phyloP scores from a whole-genome alignment of 64 coral and sea anemone species.

The Stylophora pistillata region DNA sequence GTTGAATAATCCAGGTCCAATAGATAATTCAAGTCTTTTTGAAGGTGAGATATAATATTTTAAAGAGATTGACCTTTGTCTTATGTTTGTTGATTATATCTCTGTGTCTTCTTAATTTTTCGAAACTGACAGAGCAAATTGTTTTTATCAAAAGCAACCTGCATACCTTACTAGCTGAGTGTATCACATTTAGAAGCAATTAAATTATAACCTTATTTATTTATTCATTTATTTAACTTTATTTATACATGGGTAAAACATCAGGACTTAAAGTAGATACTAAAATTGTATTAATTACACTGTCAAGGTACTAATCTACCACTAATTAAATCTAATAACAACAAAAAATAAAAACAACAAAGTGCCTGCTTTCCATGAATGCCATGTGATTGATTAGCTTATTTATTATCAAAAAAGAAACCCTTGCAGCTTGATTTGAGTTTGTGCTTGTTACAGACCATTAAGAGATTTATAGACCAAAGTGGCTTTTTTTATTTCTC shows the following conservation, averaged over 20 bases:
- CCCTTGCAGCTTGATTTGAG: slow-evolving; percentile 14
- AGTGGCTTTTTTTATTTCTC: slow-evolving; percentile 12
- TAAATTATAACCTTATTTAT: too few relatives aligned
- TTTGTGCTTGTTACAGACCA: slow-evolving; percentile 21
- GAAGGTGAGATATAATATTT: slow-evolving; percentile 43
- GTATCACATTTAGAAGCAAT: too few relatives aligned
- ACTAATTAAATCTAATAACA: slow-evolving; percentile 31
- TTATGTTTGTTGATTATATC: too few relatives aligned
- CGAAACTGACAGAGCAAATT: too few relatives aligned
- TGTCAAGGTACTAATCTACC: background rate
- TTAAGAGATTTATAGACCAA: slow-evolving; percentile 55
- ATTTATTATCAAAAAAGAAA: slow-evolving; percentile 25
- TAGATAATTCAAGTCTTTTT: slow-evolving; percentile 92
- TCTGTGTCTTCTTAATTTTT: too few relatives aligned
- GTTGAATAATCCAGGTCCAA: slow-evolving; percentile 85
- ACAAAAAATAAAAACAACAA: slow-evolving; percentile 21
- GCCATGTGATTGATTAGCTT: slow-evolving; percentile 19
- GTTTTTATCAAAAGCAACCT: too few relatives aligned
- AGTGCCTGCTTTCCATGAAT: slow-evolving; percentile 48
- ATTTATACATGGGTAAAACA: too few relatives aligned
- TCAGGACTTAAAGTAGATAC: background rate
- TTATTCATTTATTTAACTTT: too few relatives aligned
- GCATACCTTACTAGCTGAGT: too few relatives aligned
- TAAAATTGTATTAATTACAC: slow-evolving; percentile 18
- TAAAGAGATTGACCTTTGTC: too few relatives aligned